Evolutionary conservation across 2,113 vertebrate species (phyloP), one percentile per base, ranked within the genome.

Genomic region (Galemys pyrenaicus): DNA sequence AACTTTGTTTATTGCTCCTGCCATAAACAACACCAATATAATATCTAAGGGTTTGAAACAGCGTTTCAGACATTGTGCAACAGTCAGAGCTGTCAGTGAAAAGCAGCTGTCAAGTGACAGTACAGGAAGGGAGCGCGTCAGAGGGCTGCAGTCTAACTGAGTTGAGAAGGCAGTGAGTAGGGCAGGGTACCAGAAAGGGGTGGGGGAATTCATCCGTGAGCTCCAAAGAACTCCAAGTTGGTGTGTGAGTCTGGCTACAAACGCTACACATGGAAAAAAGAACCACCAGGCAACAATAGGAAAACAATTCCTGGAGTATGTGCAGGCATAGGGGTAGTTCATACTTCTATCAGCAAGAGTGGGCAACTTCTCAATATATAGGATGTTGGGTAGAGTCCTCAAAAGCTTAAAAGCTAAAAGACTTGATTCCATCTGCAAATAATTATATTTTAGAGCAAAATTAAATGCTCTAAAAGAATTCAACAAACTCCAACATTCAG

Each of bases 391-490:
- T 67, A 75, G 79, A 78, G 75, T 67, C 68, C 83, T 89, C n/a
- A 68, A 16, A 16, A 35, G 17, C 73, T 94, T 89, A 81, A 89
- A 91, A 77, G 35, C 56, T 89, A 68, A 90, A 85, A 82, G 22
- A 11, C 49, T 78, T 80, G 16, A 81, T 68, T 26, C 44, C 16
- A 51, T 51, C 24, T 62, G 2, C 37, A 92, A 74, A 28, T 54
- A 67, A 87, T 24, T 87, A 20, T 37, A 49, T n/a, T 65, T 58
- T 32, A 87, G 73, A 83, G 94, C 64, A 83, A 87, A 92, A 82
- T 78, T 94, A 9, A 77, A 3, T 94, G 56, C 28, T 70, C 62
- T 91, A 77, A 79, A 92, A 67, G 51, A 92, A 89, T 71, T 81
- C 28, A 89, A 32, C n/a, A 73, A 88, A 94, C 77, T 46, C 46